These are phyloP conservation scores for Chironomus tentans DNA, from an alignment of 2,888 invertebrate species.

Conservation along the genomic window DNA sequence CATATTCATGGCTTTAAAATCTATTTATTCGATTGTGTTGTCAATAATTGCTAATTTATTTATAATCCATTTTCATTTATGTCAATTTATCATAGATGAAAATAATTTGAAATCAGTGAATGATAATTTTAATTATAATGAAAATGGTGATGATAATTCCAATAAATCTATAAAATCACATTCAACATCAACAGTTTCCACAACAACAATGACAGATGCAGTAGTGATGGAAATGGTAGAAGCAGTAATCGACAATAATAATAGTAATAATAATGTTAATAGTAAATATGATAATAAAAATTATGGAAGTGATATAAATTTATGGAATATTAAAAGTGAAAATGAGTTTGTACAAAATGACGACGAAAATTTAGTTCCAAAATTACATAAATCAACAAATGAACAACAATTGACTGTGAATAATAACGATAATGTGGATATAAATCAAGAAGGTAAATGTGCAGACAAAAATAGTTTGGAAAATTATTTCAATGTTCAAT, in stretches of 20 bases:
- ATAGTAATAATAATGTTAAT: neutral
- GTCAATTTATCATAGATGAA: neutral
- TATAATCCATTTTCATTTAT: neutral
- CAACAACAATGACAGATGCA: neutral
- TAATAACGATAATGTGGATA: neutral
- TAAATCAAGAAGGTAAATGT: neutral
- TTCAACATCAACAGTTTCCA: neutral
- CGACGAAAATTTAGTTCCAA: neutral
- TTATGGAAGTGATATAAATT: neutral
- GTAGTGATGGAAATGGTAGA: conserved; percentile 19
- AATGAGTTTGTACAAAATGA: neutral
- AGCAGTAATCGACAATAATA: conserved; percentile 10
- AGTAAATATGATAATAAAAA: neutral
- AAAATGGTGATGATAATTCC: neutral
- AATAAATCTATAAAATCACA: neutral
- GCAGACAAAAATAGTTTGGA: too few relatives aligned
- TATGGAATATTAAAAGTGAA: neutral
- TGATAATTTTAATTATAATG: neutral
- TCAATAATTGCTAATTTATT: neutral
- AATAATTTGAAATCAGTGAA: neutral
- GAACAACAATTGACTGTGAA: too few relatives aligned
- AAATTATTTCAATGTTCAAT: too few relatives aligned
- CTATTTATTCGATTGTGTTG: neutral
- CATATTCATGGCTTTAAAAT: too few relatives aligned
- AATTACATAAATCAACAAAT: neutral